Percentiles rank a stretch among this genome's conserved stretches.
Conservation (phyloP, 1,140 invertebrate species). For the Drosophila parabipectinata region DNA sequence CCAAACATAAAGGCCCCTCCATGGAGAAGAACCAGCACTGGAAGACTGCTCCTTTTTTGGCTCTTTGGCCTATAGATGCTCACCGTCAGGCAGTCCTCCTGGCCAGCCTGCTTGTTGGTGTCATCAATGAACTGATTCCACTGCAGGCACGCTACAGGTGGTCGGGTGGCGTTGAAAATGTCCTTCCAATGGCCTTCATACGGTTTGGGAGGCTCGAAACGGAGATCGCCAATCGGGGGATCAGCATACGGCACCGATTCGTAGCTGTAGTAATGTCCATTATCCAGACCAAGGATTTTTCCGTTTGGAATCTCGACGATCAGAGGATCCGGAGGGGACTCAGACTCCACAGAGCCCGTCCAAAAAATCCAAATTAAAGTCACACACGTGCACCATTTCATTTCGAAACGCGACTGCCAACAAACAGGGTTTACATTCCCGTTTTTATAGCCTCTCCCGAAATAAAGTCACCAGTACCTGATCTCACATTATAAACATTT, state of each 20-base stretch:
- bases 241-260: conserved; percentile 85
- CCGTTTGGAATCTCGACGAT: conserved; percentile 60
- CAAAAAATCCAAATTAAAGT: neutral
- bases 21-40: conserved; percentile 85
- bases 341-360: neutral
- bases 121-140: conserved; percentile 53
- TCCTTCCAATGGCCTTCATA: conserved; percentile 40
- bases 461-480: neutral
- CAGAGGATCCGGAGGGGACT: conserved; percentile 1
- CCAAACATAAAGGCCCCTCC: conserved; percentile 85
- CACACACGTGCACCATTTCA: neutral
- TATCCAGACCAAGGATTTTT: conserved; percentile 84
- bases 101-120: conserved; percentile 43
- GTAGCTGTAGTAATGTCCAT: conserved; percentile 83
- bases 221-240: conserved; percentile 83
- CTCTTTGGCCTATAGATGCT: conserved; percentile 79
- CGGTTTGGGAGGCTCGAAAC: conserved; percentile 75
- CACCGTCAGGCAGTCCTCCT: conserved; percentile 82
- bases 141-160: conserved; percentile 52
- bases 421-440: neutral
- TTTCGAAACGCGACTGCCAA: conserved; percentile 1
- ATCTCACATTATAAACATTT: neutral
- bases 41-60: conserved; percentile 37
- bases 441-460: conserved; percentile 23
- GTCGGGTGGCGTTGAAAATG: conserved; percentile 42